Evolutionary conservation across 2,888 invertebrate genomes (phyloP), one percentile per base, ranked within the genome.

Genomic region (Lasioglossum malachurum): DNA sequence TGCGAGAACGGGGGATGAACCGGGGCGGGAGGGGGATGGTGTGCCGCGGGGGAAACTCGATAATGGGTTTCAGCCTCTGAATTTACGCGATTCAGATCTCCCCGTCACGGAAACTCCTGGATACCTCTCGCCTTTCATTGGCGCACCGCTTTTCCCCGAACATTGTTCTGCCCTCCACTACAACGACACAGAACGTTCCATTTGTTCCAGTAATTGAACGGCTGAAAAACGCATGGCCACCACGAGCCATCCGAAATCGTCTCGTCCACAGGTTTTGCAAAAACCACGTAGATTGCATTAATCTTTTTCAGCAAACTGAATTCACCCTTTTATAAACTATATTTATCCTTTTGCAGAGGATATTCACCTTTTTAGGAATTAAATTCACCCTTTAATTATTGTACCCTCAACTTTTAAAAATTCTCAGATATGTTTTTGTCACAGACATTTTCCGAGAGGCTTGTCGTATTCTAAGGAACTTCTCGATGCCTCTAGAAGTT

Each of bases 51-150:
- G 78, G 82, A 83, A 84, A 75, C 85, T 89, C 87, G 89, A 90
- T 91, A 91, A 91, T 89, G 79, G 87, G 73, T 80, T 80, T 83
- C 91, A 83, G 84, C 89, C 84, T 83, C 87, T 75, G 82, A 90
- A 86, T 90, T 91, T 90, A 89, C 89, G 87, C 89, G 91, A 89
- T 83, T 87, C 84, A 5, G 74, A 81, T 80, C 82, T 80, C 76
- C 71, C 75, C 91, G 84, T 90, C 82, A 89, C 87, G 83, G 83
- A 78, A 91, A 85, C 87, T 88, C 79, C 69, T 78, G 44, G 78
- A 72, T 81, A 76, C 35, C 35, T 35, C 71, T 71, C 75, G 75
- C 81, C 82, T 82, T 86, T 86, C 87, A 80, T 75, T 75, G 49
- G 41, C 72, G n/a, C 49, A n/a, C 8, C n/a, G n/a, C 44, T 73